Evolutionary conservation across 2,113 vertebrate species (phyloP), one percentile per base, ranked within the genome.

Genomic region (Notechis scutatus): DNA sequence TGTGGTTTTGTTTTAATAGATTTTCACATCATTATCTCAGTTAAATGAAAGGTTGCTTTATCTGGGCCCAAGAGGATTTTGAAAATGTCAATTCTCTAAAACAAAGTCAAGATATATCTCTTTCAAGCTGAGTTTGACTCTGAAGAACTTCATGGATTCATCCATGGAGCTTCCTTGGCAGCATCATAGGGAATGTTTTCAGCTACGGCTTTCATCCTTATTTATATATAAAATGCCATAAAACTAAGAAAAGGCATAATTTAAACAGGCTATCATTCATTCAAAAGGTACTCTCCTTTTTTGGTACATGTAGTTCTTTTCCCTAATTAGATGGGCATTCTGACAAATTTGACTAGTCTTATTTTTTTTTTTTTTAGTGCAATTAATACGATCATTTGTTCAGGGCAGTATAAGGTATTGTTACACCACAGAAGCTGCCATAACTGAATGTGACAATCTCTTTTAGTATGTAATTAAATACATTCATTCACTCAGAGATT

Each of bases 11-110:
- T 94, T 29, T 57, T 85, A 57, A 88, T 21, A 89, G 90, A 90
- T 57, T 91, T 95, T 90, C 42, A 92, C 0, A 0, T 50, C 94
- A 20, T 90, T 95, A 91, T 21, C 88, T 93, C 26, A 94, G 29
- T 45, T 94, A 90, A 90, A 91, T 93, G 95, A 91, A 91, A 42
- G 94, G 93, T 92, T 91, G 5, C 3, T 39, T 95, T 90, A 95
- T 29, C 4, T 4, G 8, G 74, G n/a, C 20, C 42, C 89, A 47
- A 39, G 29, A 95, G 54, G 21, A 91, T 55, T 94, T 29, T 93
- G 56, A 92, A 64, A 93, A 92, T 90, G 54, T 90, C 89, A 92
- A 88, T 69, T 81, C 0, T 95, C 34, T 91, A 92, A 94, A 89
- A 1, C 94, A 93, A 87, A 42, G 4, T n/a, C 11, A 92, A 85